A percentile compares a stretch with the other conserved stretches of the same genome.
These are phyloP conservation scores for Nezara viridula DNA, from an alignment of 2,888 invertebrate species.

Conservation along the genomic window DNA sequence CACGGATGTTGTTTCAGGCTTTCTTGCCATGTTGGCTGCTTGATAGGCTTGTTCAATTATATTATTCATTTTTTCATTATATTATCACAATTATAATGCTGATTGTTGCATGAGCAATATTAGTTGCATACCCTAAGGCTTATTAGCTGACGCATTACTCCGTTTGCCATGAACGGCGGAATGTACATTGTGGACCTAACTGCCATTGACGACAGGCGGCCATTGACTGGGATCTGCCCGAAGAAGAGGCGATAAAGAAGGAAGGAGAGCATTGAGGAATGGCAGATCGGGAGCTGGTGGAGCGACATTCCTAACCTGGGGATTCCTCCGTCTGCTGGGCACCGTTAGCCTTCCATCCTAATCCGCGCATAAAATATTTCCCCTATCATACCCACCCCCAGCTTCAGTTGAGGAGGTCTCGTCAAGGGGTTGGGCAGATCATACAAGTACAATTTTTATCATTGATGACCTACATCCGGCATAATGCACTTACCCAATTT, in stretches of 20 bases:
- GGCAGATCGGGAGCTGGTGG: constrained; percentile 26
- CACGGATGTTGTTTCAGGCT: too few relatives aligned
- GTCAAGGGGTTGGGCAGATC: not conserved
- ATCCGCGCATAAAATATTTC: constrained; percentile 7
- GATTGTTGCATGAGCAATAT: too few relatives aligned
- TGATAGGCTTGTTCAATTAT: too few relatives aligned
- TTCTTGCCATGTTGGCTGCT: too few relatives aligned
- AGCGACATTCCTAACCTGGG: constrained; percentile 1
- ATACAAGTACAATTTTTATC: not conserved
- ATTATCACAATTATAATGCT: not conserved
- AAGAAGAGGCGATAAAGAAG: not conserved
- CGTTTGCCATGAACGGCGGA: not conserved
- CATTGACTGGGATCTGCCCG: not conserved
- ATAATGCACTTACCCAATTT: too few relatives aligned
- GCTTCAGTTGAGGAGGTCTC: not conserved
- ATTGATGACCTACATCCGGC: too few relatives aligned
- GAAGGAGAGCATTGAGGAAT: not conserved
- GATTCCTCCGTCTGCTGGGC: not conserved
- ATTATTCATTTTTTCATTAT: not conserved
- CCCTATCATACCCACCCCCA: not conserved
- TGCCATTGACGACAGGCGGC: constrained; percentile 25
- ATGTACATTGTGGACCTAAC: not conserved
- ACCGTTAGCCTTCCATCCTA: constrained; percentile 18
- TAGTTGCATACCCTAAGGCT: not conserved
- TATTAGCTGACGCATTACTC: not conserved